Conservation (phyloP, 2,888 invertebrate species). For the Leptura quadrifasciata region DNA sequence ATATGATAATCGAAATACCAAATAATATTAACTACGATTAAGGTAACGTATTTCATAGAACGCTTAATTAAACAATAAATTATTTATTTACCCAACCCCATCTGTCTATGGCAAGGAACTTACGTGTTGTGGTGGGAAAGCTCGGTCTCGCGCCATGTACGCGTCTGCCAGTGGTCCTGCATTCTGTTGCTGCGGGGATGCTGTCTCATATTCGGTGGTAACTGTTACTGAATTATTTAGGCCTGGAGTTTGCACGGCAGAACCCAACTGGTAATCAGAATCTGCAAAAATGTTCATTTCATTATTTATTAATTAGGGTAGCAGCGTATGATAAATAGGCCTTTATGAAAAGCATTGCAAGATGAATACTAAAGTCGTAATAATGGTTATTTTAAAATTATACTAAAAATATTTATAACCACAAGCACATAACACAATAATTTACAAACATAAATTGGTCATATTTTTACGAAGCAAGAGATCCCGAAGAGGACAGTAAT, state of each 20-base stretch:
- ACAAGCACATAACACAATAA: too few species aligned
- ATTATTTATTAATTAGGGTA: conserved; percentile 25
- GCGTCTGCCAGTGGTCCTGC: conserved; percentile 71
- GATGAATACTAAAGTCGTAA: too few species aligned
- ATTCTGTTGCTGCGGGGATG: conserved; percentile 53
- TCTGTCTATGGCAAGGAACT: conserved; percentile 58
- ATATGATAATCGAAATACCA: background rate
- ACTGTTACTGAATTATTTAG: conserved; percentile 71
- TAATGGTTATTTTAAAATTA: too few species aligned
- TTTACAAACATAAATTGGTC: too few species aligned
- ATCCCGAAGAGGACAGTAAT: too few species aligned
- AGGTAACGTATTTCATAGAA: background rate
- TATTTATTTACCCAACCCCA: conserved; percentile 2
- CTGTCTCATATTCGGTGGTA: conserved; percentile 67
- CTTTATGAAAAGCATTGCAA: too few species aligned
- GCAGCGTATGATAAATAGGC: conserved; percentile 11
- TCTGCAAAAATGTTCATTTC: conserved; percentile 74
- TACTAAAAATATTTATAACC: too few species aligned
- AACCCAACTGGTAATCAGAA: conserved; percentile 84
- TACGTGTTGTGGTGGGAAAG: conserved; percentile 71
- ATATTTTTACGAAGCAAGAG: too few species aligned
- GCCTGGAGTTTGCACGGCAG: conserved; percentile 82
- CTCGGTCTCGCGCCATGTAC: conserved; percentile 71
- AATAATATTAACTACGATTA: background rate
- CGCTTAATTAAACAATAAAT: conserved; percentile 21